These are phyloP conservation scores for Listronotus bonariensis DNA, from an alignment of 1,140 invertebrate genomes.

Conservation along the genomic window DNA sequence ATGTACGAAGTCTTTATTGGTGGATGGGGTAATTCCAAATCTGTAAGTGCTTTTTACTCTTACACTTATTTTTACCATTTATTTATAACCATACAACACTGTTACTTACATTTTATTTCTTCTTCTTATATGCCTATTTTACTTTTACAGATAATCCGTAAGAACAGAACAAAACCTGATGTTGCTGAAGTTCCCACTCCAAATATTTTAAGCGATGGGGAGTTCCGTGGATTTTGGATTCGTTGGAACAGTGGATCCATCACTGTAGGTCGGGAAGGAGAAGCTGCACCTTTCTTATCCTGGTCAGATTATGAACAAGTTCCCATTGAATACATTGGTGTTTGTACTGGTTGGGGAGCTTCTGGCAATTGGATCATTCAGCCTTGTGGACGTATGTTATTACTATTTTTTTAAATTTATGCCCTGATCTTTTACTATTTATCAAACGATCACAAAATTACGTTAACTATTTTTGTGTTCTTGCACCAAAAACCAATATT, in stretches of 20 bases:
- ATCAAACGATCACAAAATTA: too few relatives aligned
- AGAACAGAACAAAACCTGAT: conserved; percentile 78
- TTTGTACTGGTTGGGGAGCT: conserved; percentile 85
- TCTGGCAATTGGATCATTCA: conserved; percentile 81
- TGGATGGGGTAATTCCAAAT: conserved; percentile 82
- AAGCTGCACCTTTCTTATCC: conserved; percentile 70
- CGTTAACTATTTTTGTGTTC: too few relatives aligned
- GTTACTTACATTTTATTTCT: neutral
- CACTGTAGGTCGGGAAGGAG: conserved; percentile 70
- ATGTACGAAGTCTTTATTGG: conserved; percentile 83
- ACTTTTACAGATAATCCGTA: conserved; percentile 62
- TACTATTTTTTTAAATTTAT: too few relatives aligned
- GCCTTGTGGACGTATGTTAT: conserved; percentile 29
- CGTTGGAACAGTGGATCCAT: conserved; percentile 72
- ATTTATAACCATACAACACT: too few relatives aligned
- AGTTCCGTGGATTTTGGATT: conserved; percentile 83
- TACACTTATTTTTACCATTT: too few relatives aligned
- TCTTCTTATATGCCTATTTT: neutral
- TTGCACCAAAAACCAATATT: too few relatives aligned
- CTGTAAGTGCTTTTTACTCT: conserved; percentile 56
- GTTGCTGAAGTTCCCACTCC: conserved; percentile 73
- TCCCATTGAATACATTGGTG: conserved; percentile 71
- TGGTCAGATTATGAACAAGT: conserved; percentile 73
- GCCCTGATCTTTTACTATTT: too few relatives aligned
- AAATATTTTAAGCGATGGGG: conserved; percentile 67